Percentiles rank a stretch among this genome's conserved stretches.
Conservation (phyloP, 2,888 invertebrate genomes). For the Electrophaes corylata region DNA sequence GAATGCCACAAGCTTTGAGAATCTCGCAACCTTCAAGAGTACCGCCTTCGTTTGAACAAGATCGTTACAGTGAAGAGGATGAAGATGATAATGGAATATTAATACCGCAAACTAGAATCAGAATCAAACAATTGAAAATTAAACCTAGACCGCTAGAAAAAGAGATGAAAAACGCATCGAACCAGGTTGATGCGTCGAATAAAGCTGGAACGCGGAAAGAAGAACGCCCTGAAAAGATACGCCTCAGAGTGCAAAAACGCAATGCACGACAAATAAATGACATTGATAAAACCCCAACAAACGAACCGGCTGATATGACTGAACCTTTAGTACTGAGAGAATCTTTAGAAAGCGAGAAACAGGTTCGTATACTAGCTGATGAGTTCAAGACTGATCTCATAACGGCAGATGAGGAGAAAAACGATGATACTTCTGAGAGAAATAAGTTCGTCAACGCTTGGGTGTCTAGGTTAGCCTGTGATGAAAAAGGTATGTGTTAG, state of each 20-base stretch:
- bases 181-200: constrained; percentile 56
- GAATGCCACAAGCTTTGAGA: constrained; percentile 20
- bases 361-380: constrained; percentile 72
- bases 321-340: constrained; percentile 78
- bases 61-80: constrained; percentile 24
- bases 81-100: constrained; percentile 33
- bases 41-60: constrained; percentile 27
- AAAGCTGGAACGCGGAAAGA: constrained; percentile 65
- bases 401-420: constrained; percentile 80
- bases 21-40: constrained; percentile 17
- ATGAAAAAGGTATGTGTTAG: constrained; percentile 68
- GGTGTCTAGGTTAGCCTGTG: constrained; percentile 75
- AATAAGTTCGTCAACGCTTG: constrained; percentile 81
- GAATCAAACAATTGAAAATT: constrained; percentile 44
- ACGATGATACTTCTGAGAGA: constrained; percentile 79
- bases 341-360: constrained; percentile 79
- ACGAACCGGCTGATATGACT: constrained; percentile 78
- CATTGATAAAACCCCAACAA: constrained; percentile 76
- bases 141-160: constrained; percentile 30
- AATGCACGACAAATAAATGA: constrained; percentile 41
- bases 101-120: constrained; percentile 57
- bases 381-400: constrained; percentile 80
- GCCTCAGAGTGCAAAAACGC: constrained; percentile 23
- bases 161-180: constrained; percentile 52
- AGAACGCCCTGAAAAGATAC: constrained; percentile 48